Base-by-base conservation (phyloP, 2,888 invertebrate genomes). In the Acrobasis suavella region DNA sequence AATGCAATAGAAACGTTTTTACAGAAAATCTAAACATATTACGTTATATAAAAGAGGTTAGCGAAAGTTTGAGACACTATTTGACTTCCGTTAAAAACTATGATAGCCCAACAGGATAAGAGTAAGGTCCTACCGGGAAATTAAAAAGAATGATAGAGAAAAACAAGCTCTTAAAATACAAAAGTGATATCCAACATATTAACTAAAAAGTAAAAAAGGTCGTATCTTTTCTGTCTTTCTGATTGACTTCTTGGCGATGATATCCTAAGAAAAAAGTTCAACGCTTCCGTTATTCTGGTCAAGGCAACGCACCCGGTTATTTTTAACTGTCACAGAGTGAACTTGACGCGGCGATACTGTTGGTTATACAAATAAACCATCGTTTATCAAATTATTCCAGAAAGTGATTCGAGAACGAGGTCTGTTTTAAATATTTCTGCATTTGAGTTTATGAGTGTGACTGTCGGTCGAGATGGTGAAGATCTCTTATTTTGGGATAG, bases 201-300 rank as follows among this genome's bases (percentile, higher is more conserved):
- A 32, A 32, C 32, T 32, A 7, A 32, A 32, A 7, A 32, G 0
- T 32, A 32, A 32, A 32, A 32, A 42, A 2, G 46, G 5, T 46
- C 46, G n/a, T 46, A 10, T n/a, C 1, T 14, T 5, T 46, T 46
- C 46, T 46, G n/a, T n/a, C n/a, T n/a, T n/a, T n/a, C n/a, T 46
- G n/a, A 46, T 46, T 14, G 12, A 46, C 46, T 42, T 42, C 7
- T 46, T 46, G 46, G 46, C 46, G 46, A 46, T 5, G 12, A n/a
- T 10, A 46, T n/a, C 46, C 12, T n/a, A 14, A 46, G n/a, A 42
- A 42, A 42, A 46, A 46, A 46, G 1, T 12, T n/a, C 14, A 12
- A 46, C 46, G 10, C 42, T 16, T 42, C 56, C 46, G 58, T 49
- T 58, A 58, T 58, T 58, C 32, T 32, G 58, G 58, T 58, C 58